Conservation (phyloP, 2,888 invertebrate genomes). For the Lithophane semibrunnea region DNA sequence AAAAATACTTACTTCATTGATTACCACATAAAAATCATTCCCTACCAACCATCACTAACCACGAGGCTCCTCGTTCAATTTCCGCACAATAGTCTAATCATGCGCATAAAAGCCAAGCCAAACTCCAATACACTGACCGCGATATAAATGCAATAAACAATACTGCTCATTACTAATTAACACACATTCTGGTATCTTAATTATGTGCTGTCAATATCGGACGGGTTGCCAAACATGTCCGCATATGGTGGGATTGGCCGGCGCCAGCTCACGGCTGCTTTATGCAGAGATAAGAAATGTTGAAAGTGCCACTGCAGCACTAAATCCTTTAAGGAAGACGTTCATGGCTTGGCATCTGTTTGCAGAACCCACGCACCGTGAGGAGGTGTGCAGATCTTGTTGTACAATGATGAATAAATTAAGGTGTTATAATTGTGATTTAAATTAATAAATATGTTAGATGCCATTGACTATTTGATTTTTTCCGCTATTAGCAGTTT, state of each 20-base stretch:
- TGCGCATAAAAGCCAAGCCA: conserved; percentile 12
- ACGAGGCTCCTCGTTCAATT: neutral
- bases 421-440: no score
- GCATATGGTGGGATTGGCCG: neutral
- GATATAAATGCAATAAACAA: conserved; percentile 47
- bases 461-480: neutral
- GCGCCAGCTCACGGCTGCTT: neutral
- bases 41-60: neutral
- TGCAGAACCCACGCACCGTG: neutral
- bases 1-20: neutral
- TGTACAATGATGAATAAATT: neutral
- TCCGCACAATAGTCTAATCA: conserved; percentile 42
- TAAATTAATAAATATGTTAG: neutral
- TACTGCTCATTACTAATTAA: conserved; percentile 44
- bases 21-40: neutral
- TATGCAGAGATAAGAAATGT: neutral
- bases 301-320: neutral
- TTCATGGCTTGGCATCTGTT: neutral
- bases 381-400: neutral
- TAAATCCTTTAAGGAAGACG: neutral
- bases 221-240: conserved; percentile 48
- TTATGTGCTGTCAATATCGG: conserved; percentile 44
- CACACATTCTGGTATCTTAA: conserved; percentile 54
- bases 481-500: neutral
- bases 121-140: neutral